phyloP scores from a whole-genome alignment of 1,140 invertebrate species.

The Phymorhynchus buccinoides region DNA sequence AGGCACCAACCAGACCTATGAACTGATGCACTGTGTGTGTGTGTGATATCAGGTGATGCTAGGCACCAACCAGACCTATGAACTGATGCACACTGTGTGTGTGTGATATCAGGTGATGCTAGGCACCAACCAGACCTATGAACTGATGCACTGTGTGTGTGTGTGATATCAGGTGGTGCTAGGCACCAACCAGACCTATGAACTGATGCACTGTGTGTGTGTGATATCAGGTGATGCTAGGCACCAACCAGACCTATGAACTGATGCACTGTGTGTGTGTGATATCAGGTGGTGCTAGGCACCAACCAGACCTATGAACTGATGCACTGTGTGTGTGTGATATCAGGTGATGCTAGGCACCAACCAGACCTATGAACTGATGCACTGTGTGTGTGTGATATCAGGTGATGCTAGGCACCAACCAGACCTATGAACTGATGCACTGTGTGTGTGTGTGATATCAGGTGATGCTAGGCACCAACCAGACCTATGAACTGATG shows the following conservation, averaged over 20 bases:
- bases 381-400: conserved; percentile 85
- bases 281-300: conserved; percentile 82
- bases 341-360: conserved; percentile 83
- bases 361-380: conserved; percentile 84
- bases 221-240: conserved; percentile 83
- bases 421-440: conserved; percentile 86
- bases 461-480: conserved; percentile 82
- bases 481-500: conserved; percentile 86
- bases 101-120: too few relatives aligned
- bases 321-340: conserved; percentile 83
- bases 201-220: conserved; percentile 84
- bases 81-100: conserved; percentile 84
- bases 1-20: conserved; percentile 84
- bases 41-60: too few relatives aligned
- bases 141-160: conserved; percentile 84
- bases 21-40: conserved; percentile 84
- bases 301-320: conserved; percentile 86
- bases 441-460: too few relatives aligned
- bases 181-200: conserved; percentile 84
- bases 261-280: conserved; percentile 85
- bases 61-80: conserved; percentile 84
- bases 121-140: conserved; percentile 84
- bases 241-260: conserved; percentile 84
- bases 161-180: too few relatives aligned
- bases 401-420: conserved; percentile 82